Evolutionary conservation across 2,888 invertebrate genomes (phyloP), one percentile per base, ranked within the genome.

Genomic region (Leptinotarsa peninsularis): DNA sequence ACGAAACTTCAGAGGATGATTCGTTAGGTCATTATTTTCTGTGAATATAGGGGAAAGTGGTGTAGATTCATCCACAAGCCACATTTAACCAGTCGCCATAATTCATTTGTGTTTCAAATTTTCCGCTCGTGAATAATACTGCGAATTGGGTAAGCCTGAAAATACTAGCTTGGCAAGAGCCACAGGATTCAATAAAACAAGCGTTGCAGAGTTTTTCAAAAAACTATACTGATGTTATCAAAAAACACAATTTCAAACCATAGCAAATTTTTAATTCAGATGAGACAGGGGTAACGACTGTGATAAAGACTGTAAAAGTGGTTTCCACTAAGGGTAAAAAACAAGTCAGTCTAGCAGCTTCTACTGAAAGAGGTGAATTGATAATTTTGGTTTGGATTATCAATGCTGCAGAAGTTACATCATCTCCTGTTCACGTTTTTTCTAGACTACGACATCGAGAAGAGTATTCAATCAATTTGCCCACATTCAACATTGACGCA

Each of bases 121-220:
- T 27, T 3, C 5, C 5, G 27, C 27, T 27, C 27, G 27, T 27
- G 4, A 27, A 27, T 27, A 27, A 27, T 27, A 27, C 27, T 27
- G 27, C 27, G 27, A 27, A 27, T 27, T 4, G 4, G 27, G 81
- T 49, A 83, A 83, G 67, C 82, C 82, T 17, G 82, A 83, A 81
- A 82, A 79, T 67, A 83, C 82, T 3, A 83, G 83, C 73, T 69
- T 79, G 67, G 81, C 81, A 4, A 67, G 84, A 73, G 63, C 73
- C 3, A 83, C 78, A 18, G 81, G 76, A 23, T 85, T 86, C 66
- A 85, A 82, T 71, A 81, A 79, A 67, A 75, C 79, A 4, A 76
- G 73, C 3, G 82, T 84, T 66, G 56, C 74, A 78, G 68, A 81
- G 74, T 78, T 83, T 80, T 78, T 79, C 72, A 67, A 21, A 79